Base-by-base conservation (phyloP, 2,888 invertebrate species). In the Parochlus steinenii region DNA sequence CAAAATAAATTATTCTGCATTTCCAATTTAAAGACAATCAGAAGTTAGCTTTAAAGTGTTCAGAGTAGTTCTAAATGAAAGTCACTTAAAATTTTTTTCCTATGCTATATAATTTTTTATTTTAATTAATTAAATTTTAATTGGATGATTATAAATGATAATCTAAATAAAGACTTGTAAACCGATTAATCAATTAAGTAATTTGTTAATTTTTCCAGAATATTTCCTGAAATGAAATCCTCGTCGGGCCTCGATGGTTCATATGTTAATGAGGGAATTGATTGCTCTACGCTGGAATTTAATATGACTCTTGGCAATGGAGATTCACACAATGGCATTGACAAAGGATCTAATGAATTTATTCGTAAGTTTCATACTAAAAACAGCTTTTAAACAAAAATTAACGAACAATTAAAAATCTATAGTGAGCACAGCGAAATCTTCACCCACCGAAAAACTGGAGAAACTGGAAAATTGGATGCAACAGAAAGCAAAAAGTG, bases 341-440 rank as follows among this genome's bases (percentile, higher is more conserved):
- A n/a, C n/a, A 61, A 62, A 48, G 72, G 71, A 43, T 72, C 72
- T 44, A 68, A 69, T 45, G 69, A 72, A 44, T 56, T 59, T 42
- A 59, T 59, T 46, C 48, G 61, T 61, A 49, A 56, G 60, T 53
- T 40, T 12, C n/a, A n/a, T n/a, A n/a, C n/a, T 16, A 24, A 2
- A 25, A 11, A 11, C 5, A 8, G n/a, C 15, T 25, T 25, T 24
- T 31, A 12, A 14, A 29, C 19, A 18, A 23, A 25, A 26, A 17
- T 29, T 42, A 49, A 15, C 14, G 29, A 6, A 14, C 6, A 4
- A 17, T 7, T 15, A 6, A 8, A 10, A 10, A 23, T 27, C 16
- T 51, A 45, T 42, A 58, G 61, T 70, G 72, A 31, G 50, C 65
- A 16, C 64, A 65, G n/a, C n/a, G 17, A 66, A 66, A 43, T 50